Evolutionary conservation across 2,888 invertebrate species (phyloP).

Genomic region (Crepidodera aurea): DNA sequence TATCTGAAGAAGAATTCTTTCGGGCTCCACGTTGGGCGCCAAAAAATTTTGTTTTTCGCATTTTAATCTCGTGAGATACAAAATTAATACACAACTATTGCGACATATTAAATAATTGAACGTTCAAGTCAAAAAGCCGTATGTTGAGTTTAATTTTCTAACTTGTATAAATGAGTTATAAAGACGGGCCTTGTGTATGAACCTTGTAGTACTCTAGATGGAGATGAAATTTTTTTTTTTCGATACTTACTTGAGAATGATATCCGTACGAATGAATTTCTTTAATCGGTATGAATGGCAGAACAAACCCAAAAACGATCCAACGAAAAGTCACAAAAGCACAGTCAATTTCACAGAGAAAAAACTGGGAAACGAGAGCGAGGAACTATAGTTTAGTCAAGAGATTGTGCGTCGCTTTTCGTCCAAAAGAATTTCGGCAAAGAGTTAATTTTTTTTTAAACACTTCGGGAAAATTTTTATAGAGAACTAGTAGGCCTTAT

Average conservation of each 20-base stretch:
- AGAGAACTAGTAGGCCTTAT: slow-evolving; percentile 24
- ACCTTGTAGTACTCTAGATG: background rate
- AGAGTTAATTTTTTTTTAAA: slow-evolving; percentile 9
- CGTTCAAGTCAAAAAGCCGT: too few species aligned
- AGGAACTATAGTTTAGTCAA: slow-evolving; percentile 15
- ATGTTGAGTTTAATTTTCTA: too few species aligned
- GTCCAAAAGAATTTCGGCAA: slow-evolving; percentile 6
- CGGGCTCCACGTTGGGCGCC: too few species aligned
- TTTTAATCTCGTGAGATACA: too few species aligned
- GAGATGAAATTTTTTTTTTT: too few species aligned
- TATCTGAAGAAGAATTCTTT: too few species aligned
- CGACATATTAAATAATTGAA: too few species aligned
- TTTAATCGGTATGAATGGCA: background rate
- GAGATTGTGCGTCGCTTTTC: slow-evolving; percentile 22
- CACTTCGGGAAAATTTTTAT: too few species aligned
- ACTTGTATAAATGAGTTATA: background rate
- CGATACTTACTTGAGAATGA: slow-evolving; percentile 18
- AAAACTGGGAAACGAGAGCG: slow-evolving; percentile 2
- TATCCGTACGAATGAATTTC: slow-evolving; percentile 6
- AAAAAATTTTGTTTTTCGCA: too few species aligned
- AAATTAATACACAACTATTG: too few species aligned
- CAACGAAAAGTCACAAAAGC: slow-evolving; percentile 28
- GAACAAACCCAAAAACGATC: slow-evolving; percentile 21
- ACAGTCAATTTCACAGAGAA: slow-evolving; percentile 26
- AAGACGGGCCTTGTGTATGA: background rate